These are phyloP conservation scores for Pseudomugil tenellus DNA, from an alignment of 2,797 vertebrate species.

Conservation along the genomic window DNA sequence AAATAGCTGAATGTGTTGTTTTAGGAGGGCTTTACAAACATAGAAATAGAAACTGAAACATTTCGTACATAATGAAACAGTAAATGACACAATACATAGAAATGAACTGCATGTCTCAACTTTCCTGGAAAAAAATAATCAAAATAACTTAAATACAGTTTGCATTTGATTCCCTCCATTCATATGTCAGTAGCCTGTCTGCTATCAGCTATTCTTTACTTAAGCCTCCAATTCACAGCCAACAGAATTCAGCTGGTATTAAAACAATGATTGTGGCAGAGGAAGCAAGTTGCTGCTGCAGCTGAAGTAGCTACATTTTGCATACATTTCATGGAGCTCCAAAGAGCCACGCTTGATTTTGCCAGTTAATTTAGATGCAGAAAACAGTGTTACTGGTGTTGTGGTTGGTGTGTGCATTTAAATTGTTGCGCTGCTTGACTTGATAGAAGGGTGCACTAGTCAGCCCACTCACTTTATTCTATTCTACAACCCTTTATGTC, in stretches of 20 bases:
- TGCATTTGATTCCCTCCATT: conserved; percentile 32
- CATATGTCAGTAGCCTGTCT: conserved; percentile 34
- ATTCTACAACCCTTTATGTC: conserved; percentile 80
- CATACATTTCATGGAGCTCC: conserved; percentile 80
- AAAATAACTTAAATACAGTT: conserved; percentile 10
- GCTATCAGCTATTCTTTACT: conserved; percentile 49
- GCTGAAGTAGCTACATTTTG: conserved; percentile 78
- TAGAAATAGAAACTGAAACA: neutral
- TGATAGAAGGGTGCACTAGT: conserved; percentile 76
- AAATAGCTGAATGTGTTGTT: too few species aligned
- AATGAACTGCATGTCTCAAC: too few species aligned
- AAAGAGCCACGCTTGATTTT: conserved; percentile 73
- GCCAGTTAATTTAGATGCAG: conserved; percentile 80
- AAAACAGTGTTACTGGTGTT: conserved; percentile 61
- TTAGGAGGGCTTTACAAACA: neutral
- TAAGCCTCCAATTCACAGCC: conserved; percentile 58
- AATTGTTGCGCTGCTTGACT: conserved; percentile 77
- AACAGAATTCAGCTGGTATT: conserved; percentile 54
- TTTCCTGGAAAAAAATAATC: conserved; percentile 3
- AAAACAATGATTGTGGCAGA: conserved; percentile 59
- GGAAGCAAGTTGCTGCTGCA: conserved; percentile 44
- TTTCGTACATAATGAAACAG: neutral
- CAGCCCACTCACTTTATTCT: conserved; percentile 79
- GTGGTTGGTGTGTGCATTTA: conserved; percentile 77
- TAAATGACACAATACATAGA: neutral